Percentiles rank a stretch among this genome's conserved stretches.
Conservation (phyloP, 2,113 vertebrate genomes). For the Centropus unirufus region DNA sequence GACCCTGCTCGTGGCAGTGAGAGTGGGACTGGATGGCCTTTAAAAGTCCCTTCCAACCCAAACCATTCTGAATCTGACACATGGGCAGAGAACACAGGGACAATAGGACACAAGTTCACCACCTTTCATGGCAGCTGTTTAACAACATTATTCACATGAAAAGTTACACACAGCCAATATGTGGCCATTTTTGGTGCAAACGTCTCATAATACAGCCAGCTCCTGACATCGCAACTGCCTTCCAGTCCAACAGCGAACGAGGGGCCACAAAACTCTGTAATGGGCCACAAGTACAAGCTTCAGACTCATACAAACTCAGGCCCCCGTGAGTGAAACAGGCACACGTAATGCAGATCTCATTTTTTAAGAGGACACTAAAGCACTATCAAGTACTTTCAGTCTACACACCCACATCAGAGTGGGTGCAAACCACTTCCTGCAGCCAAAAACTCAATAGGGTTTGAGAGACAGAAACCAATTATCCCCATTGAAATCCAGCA, state of each 20-base stretch:
- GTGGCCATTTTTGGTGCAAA: background rate
- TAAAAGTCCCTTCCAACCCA: too few species aligned
- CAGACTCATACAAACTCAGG: background rate
- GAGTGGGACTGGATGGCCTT: too few species aligned
- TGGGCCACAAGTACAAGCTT: background rate
- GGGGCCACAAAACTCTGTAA: background rate
- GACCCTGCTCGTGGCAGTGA: too few species aligned
- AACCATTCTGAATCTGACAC: too few species aligned
- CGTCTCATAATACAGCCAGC: background rate
- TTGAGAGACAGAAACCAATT: conserved; percentile 11
- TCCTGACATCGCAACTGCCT: background rate
- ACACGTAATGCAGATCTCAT: background rate
- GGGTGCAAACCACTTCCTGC: background rate
- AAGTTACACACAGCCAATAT: background rate
- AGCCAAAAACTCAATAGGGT: background rate
- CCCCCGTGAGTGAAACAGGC: background rate
- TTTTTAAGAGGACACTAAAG: background rate
- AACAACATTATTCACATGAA: background rate
- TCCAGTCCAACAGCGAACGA: background rate
- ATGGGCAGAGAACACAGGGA: background rate
- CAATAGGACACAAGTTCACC: background rate
- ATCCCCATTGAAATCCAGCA: background rate
- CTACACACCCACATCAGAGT: background rate
- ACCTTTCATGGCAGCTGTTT: background rate
- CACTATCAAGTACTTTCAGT: background rate